Evolutionary conservation across 2,797 vertebrate species (phyloP).

Genomic region (Craterocephalus amniculus): DNA sequence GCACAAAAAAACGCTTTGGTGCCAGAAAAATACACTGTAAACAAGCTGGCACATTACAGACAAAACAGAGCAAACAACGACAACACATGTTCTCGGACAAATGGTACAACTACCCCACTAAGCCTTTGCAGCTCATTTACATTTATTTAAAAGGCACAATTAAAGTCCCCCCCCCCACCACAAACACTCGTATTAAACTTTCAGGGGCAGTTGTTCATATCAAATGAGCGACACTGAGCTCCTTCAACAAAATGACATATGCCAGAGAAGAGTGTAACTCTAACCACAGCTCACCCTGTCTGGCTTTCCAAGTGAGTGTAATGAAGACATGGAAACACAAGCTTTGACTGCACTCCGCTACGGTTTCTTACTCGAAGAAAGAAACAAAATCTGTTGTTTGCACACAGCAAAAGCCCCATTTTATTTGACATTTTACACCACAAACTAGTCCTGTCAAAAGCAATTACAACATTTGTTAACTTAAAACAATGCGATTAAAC

Average conservation of each 20-base stretch:
- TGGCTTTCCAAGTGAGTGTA: conserved; percentile 77
- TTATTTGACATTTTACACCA: conserved; percentile 72
- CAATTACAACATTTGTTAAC: conserved; percentile 76
- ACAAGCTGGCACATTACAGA: conserved; percentile 40
- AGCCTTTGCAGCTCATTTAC: conserved; percentile 47
- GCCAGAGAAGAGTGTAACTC: conserved; percentile 81
- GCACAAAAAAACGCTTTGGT: conserved; percentile 23
- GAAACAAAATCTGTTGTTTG: conserved; percentile 63
- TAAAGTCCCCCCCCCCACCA: conserved; percentile 56
- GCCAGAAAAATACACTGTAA: conserved; percentile 53
- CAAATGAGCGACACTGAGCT: conserved; percentile 71
- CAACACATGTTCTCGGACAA: conserved; percentile 49
- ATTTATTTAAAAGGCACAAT: conserved; percentile 69
- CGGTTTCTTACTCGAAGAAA: conserved; percentile 73
- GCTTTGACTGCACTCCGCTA: conserved; percentile 62
- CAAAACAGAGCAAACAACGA: conserved; percentile 20
- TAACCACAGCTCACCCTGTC: conserved; percentile 77
- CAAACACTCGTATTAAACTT: conserved; percentile 67
- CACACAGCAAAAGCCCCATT: conserved; percentile 50
- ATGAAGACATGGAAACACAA: conserved; percentile 82
- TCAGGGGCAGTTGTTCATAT: conserved; percentile 74
- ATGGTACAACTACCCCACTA: conserved; percentile 35
- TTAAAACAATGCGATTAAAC: conserved; percentile 84
- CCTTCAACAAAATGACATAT: conserved; percentile 78
- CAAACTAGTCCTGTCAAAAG: conserved; percentile 61